Conservation (phyloP, 2,797 vertebrate species). For the Notolabrus celidotus region DNA sequence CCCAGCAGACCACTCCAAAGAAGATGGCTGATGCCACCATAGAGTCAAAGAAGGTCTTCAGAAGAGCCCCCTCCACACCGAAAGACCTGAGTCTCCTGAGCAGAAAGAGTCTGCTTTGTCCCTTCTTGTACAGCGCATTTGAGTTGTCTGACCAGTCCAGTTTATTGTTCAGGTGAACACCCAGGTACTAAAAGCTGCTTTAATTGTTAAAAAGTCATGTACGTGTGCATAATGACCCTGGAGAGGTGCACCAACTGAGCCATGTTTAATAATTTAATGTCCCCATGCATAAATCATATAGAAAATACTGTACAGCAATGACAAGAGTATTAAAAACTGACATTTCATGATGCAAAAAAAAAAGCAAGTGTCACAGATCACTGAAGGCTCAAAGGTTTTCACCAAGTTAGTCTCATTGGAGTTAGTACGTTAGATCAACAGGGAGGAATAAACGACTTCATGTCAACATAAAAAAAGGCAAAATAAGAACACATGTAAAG, state of each 20-base stretch:
- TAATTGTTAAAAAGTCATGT: too few relatives aligned
- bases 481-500: constrained; percentile 8
- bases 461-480: constrained; percentile 24
- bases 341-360: constrained; percentile 79
- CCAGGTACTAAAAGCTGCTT: too few relatives aligned
- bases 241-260: background rate
- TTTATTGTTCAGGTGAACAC: too few relatives aligned
- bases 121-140: too few relatives aligned
- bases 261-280: constrained; percentile 81
- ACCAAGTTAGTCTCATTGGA: constrained; percentile 37
- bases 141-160: too few relatives aligned
- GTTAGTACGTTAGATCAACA: constrained; percentile 51
- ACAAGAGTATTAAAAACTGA: constrained; percentile 46
- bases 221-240: background rate
- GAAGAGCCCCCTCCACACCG: too few relatives aligned
- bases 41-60: too few relatives aligned
- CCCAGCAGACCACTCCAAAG: too few relatives aligned
- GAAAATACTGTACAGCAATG: constrained; percentile 76
- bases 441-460: constrained; percentile 13
- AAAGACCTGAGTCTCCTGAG: too few relatives aligned
- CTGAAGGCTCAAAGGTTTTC: constrained; percentile 59
- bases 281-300: constrained; percentile 77
- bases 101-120: too few relatives aligned
- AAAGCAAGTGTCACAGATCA: constrained; percentile 61
- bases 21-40: too few relatives aligned